Evolutionary conservation across 2,113 vertebrate species (phyloP), one percentile per base, ranked within the genome.

Genomic region (Corythoichthys haematopterus): DNA sequence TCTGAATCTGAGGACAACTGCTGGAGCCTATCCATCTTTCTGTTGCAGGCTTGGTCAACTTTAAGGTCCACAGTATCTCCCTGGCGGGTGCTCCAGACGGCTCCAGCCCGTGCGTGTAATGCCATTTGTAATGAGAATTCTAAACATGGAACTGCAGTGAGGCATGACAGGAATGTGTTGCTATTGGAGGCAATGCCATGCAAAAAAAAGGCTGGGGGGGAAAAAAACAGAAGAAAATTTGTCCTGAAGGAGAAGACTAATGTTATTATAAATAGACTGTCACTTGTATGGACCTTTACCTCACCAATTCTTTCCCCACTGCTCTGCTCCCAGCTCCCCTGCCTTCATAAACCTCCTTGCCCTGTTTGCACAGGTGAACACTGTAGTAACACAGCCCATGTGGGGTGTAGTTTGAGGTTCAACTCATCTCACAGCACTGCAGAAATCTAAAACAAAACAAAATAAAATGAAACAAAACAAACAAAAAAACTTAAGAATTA

Each of bases 151-250:
- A 93, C 91, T 92, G 94, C 96, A 97, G 91, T 89, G 94, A 97
- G 94, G 95, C 96, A 98, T 97, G 93, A 93, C 93, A 94, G 91
- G 94, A 95, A 96, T 98, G 94, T 97, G 93, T 97, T 98, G 96
- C 94, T 90, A 96, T 94, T 98, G 95, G 95, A 96, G 88, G 91
- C 91, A 94, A 91, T 87, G 76, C 87, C 77, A 84, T 86, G 86
- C 85, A 88, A 91, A 89, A 92, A 91, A 93, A 93, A 78, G 69
- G 69, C 59, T 58, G 64, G 37, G 64, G 64, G 78, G 63, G 37
- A 74, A 76, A 66, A 72, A 73, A 66, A 75, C 73, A 80, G 77
- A 84, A 72, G 71, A 78, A 91, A 91, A 91, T 92, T 86, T 93
- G 91, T 94, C 93, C 33, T 57, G 55, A 82, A 88, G 92, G 85